Percentiles rank a stretch among this genome's conserved stretches.
Evolutionary conservation across 2,797 vertebrate species (phyloP).

Genomic region (Hemitrygon akajei): DNA sequence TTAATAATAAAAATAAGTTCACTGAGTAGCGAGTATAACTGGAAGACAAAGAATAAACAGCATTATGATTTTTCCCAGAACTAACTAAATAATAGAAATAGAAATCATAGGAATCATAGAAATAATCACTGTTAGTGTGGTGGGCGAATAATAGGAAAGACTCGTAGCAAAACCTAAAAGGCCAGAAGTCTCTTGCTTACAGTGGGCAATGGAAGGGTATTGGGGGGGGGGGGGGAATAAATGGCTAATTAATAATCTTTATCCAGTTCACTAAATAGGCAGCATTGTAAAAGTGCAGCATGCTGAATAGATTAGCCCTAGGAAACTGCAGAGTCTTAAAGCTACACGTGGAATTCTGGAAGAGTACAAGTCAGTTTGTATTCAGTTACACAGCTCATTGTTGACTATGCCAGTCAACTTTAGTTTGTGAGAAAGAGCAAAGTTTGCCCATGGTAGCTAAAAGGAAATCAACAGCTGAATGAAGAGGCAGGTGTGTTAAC

Average conservation of each 20-base stretch:
- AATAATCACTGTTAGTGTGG: neutral
- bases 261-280: neutral
- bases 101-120: neutral
- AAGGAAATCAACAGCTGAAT: neutral
- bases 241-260: neutral
- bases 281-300: neutral
- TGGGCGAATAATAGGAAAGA: neutral
- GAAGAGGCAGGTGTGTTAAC: neutral
- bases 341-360: no score
- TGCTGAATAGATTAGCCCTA: neutral
- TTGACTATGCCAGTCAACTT: neutral
- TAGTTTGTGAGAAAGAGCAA: neutral
- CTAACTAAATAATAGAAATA: neutral
- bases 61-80: neutral
- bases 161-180: neutral
- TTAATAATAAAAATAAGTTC: neutral
- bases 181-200: neutral
- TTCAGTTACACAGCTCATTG: neutral
- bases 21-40: neutral
- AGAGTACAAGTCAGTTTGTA: neutral
- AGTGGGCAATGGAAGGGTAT: neutral
- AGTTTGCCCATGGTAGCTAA: neutral
- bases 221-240: no score
- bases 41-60: slow-evolving; percentile 16
- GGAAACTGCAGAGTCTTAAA: neutral